phyloP scores from a whole-genome alignment of 2,888 invertebrate genomes.

The Cynaeus angustus region DNA sequence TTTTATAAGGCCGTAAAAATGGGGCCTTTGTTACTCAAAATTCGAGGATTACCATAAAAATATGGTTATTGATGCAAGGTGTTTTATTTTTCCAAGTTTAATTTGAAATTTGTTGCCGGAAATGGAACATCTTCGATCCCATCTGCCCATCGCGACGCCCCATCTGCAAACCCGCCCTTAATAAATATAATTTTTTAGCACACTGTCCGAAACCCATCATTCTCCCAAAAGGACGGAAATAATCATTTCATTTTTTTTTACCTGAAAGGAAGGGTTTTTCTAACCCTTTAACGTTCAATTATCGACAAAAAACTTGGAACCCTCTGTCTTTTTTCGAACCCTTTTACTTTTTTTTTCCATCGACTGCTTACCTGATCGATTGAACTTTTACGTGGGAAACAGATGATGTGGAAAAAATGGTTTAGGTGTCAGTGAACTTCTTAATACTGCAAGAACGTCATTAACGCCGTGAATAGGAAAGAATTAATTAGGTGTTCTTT shows the following conservation, averaged over 20 bases:
- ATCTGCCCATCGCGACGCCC: background rate
- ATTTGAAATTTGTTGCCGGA: no score
- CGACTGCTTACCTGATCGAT: conserved; percentile 40
- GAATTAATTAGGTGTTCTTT: conserved; percentile 45
- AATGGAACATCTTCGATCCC: background rate
- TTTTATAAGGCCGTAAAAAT: conserved; percentile 40
- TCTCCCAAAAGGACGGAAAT: conserved; percentile 30
- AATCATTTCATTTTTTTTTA: conserved; percentile 32
- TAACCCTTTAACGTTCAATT: conserved; percentile 34
- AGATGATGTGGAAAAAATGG: conserved; percentile 41
- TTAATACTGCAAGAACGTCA: conserved; percentile 44
- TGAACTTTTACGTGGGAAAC: conserved; percentile 43
- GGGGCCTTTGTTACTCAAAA: conserved; percentile 19
- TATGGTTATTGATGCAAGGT: background rate
- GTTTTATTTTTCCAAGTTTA: background rate
- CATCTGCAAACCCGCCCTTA: conserved; percentile 8
- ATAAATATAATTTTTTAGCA: conserved; percentile 15
- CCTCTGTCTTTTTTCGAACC: conserved; percentile 32
- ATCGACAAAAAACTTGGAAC: conserved; percentile 35
- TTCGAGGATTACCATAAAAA: conserved; percentile 12
- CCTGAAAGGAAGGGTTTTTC: conserved; percentile 28
- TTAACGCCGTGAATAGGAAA: conserved; percentile 37
- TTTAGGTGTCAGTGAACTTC: conserved; percentile 46
- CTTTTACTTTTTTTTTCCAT: conserved; percentile 32
- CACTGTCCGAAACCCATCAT: conserved; percentile 12